Evolutionary conservation across 2,888 invertebrate genomes (phyloP), one percentile per base, ranked within the genome.

Genomic region (Slavum lentiscoides): DNA sequence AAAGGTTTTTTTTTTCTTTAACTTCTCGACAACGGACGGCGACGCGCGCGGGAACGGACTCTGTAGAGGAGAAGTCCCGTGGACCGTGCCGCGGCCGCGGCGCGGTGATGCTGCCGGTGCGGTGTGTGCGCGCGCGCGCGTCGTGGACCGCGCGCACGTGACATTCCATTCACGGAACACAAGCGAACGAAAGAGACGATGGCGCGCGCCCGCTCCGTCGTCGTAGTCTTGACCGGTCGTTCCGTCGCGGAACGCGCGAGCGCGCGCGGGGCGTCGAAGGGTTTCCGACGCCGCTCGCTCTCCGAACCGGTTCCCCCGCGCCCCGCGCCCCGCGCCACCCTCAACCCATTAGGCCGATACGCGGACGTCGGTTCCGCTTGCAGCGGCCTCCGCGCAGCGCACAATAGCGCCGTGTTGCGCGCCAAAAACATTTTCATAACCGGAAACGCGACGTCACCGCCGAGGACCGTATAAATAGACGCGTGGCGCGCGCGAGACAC

Each of bases 91-190:
- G 30, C 30, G 30, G 4, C 30, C 2, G 30, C 30, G 30, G 30
- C 2, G 30, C 30, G 30, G 30, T 2, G 30, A 30, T 4, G 30
- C 30, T 30, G 30, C n/a, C n/a, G n/a, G n/a, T n/a, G n/a, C n/a
- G n/a, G n/a, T 30, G 30, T 30, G 30, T 2, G 30, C 30, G 30
- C 30, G 30, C 30, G 30, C 30, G 30, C 30, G 4, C 30, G 30
- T 30, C 30, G 30, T 30, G 2, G 30, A 59, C 59, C 7, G 76
- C 23, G 49, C 80, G 80, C 72, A 72, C 80, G 80, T 72, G 80
- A 80, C 80, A 80, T 80, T 80, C 80, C 80, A 58, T 80, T 80
- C 80, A 66, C 70, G 62, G 67, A 76, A 76, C n/a, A n/a, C n/a
- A n/a, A n/a, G n/a, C 68, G 76, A 49, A 37, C 67, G 74, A 43